A percentile compares a stretch with the other conserved stretches of the same genome.
phyloP scores from a whole-genome alignment of 1,140 invertebrate genomes.

The Drosophila nigromelanica region DNA sequence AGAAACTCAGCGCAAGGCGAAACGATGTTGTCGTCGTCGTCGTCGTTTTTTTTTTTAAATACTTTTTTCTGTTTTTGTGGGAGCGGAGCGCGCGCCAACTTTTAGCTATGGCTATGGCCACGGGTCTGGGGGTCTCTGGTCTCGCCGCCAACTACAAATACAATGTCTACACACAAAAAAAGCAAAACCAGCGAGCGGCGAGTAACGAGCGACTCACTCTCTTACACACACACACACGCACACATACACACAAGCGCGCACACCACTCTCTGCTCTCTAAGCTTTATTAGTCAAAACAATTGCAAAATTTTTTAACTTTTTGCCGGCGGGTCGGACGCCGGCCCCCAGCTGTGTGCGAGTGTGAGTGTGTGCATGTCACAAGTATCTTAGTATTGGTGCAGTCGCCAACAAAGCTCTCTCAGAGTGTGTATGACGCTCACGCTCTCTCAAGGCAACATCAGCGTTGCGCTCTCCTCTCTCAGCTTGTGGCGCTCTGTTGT shows the following conservation, averaged over 20 bases:
- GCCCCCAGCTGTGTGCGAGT: conserved; percentile 35
- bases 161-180: conserved; percentile 42
- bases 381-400: conserved; percentile 63
- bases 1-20: conserved; percentile 60
- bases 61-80: conserved; percentile 20
- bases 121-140: conserved; percentile 53
- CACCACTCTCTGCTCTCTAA: conserved; percentile 55
- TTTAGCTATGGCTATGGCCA: conserved; percentile 57
- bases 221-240: conserved; percentile 1
- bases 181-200: conserved; percentile 31
- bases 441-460: conserved; percentile 1
- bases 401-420: conserved; percentile 56
- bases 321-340: conserved; percentile 50
- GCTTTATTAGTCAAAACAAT: conserved; percentile 82
- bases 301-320: conserved; percentile 73
- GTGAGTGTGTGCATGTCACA: conserved; percentile 35
- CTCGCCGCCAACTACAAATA: conserved; percentile 56
- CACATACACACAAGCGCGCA: conserved; percentile 2
- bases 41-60: conserved; percentile 5
- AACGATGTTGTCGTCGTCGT: conserved; percentile 39
- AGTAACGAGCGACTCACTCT: conserved; percentile 14
- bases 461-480: conserved; percentile 21
- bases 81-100: conserved; percentile 68
- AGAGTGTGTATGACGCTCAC: conserved; percentile 25
- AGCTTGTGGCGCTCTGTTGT: conserved; percentile 48